These are phyloP conservation scores for zebrafish (Danio rerio) DNA, from an alignment of 2,113 vertebrate species.

Conservation along the genomic window GRCz12tu NC_133198.1:17263501-17264000, in stretches of 20 bases:
- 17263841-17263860: neutral
- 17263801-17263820: neutral
- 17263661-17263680: conserved; percentile 13
- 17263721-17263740: conserved; percentile 9
- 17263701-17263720: neutral
- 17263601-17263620: neutral
- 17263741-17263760: conserved; percentile 3
- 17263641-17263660: neutral
- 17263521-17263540: neutral
- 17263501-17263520: neutral
- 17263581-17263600: neutral
- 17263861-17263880: neutral
- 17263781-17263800: neutral
- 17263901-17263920: neutral
- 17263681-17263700: conserved; percentile 23
- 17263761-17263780: neutral
- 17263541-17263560: neutral
- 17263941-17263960: neutral
- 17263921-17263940: neutral
- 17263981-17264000: neutral
- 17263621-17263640: neutral
- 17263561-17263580: neutral
- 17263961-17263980: neutral
- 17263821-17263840: neutral
- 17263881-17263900: no score